phyloP scores from a whole-genome alignment of 2,888 invertebrate genomes.

The Microdon myrmicae region DNA sequence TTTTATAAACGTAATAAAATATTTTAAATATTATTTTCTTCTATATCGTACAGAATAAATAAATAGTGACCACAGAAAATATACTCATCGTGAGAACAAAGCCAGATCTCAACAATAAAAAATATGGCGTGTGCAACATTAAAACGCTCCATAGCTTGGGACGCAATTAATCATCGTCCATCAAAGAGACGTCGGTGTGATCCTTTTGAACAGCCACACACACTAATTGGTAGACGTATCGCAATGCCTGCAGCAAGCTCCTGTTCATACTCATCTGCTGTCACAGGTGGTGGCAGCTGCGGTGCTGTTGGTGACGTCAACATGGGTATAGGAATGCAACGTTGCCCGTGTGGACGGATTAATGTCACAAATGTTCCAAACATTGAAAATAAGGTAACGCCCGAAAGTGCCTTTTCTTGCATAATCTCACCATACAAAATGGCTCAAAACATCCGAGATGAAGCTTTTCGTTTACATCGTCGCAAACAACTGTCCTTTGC shows the following conservation, averaged over 20 bases:
- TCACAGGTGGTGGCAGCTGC: constrained; percentile 36
- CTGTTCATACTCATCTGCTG: constrained; percentile 55
- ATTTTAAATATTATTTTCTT: no score
- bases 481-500: constrained; percentile 85
- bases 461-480: constrained; percentile 90
- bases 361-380: constrained; percentile 63
- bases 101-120: no score
- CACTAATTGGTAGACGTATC: constrained; percentile 61
- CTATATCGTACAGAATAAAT: no score
- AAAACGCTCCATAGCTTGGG: constrained; percentile 95
- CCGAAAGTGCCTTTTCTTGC: constrained; percentile 79
- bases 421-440: constrained; percentile 95
- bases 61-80: no score
- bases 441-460: constrained; percentile 91
- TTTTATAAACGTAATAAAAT: no score
- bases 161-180: constrained; percentile 88
- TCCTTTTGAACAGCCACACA: constrained; percentile 77
- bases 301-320: constrained; percentile 35
- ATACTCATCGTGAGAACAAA: no score
- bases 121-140: constrained; percentile 97
- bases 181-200: constrained; percentile 91
- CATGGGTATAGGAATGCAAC: constrained; percentile 50
- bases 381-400: constrained; percentile 68
- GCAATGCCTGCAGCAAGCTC: constrained; percentile 59
- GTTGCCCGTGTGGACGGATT: constrained; percentile 62